Percentiles rank a stretch among this genome's conserved stretches.
phyloP scores from a whole-genome alignment of 2,113 vertebrate genomes.

The Microtus oregoni region DNA sequence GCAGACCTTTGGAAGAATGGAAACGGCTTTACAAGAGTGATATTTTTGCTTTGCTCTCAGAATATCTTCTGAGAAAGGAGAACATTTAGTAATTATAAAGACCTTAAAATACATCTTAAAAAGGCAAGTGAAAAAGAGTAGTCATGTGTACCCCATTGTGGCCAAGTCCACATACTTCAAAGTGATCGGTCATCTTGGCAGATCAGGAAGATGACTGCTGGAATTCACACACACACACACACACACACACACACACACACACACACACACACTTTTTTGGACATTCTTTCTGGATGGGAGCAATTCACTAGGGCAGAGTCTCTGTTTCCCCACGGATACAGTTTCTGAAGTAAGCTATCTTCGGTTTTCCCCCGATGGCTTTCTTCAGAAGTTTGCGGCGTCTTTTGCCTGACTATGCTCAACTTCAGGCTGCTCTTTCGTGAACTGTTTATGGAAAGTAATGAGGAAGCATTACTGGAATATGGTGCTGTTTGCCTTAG shows the following conservation, averaged over 20 bases:
- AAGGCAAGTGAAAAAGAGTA: slow-evolving; percentile 65
- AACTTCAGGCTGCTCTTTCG: slow-evolving; percentile 28
- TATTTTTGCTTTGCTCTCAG: slow-evolving; percentile 75
- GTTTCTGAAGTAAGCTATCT: background rate
- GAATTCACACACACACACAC: background rate
- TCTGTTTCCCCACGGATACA: background rate
- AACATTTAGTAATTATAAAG: slow-evolving; percentile 73
- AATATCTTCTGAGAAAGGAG: slow-evolving; percentile 76
- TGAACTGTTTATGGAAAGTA: background rate
- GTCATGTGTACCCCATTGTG: slow-evolving; percentile 55
- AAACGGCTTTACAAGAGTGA: slow-evolving; percentile 75
- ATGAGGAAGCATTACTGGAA: slow-evolving; percentile 18
- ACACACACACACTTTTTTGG: background rate
- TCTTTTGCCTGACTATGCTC: slow-evolving; percentile 18
- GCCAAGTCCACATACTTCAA: slow-evolving; percentile 38
- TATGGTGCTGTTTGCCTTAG: slow-evolving; percentile 59
- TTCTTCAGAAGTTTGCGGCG: slow-evolving; percentile 13
- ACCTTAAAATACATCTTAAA: slow-evolving; percentile 63
- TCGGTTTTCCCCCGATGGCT: background rate
- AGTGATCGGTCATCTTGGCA: slow-evolving; percentile 22
- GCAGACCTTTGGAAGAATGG: slow-evolving; percentile 77
- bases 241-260: background rate
- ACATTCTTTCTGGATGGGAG: background rate
- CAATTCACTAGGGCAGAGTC: background rate
- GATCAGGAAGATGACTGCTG: slow-evolving; percentile 40